Conservation (phyloP, 2,113 vertebrate species). For the Castor canadensis region DNA sequence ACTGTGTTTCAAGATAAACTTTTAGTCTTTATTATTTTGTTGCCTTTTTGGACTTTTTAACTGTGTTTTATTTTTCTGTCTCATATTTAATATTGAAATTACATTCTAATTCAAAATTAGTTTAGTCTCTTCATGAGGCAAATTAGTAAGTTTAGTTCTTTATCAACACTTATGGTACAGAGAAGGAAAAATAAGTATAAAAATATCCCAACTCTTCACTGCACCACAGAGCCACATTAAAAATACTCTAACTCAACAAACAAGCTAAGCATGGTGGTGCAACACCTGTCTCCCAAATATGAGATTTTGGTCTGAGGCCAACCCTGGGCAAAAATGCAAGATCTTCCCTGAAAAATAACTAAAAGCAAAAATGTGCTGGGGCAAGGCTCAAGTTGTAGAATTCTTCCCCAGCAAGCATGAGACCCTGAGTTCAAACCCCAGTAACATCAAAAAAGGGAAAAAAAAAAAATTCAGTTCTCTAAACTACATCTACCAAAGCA, state of each 20-base stretch:
- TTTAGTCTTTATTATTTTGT: background rate
- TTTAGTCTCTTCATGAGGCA: background rate
- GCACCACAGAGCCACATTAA: no score
- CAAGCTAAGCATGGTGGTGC: no score
- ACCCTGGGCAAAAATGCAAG: no score
- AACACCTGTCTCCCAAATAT: no score
- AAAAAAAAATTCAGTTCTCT: no score
- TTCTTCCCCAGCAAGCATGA: no score
- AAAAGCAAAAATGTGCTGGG: no score
- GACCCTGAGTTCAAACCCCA: no score
- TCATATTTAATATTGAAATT: constrained; percentile 19
- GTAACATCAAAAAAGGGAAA: no score
- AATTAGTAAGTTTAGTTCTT: background rate
- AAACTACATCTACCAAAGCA: background rate
- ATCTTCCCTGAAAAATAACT: no score
- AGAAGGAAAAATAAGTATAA: constrained; percentile 6
- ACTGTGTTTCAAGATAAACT: background rate
- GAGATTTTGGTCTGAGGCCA: background rate
- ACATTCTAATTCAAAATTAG: constrained; percentile 44
- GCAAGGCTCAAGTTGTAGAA: no score
- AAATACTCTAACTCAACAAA: no score
- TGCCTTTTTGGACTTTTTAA: background rate
- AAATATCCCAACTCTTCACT: background rate
- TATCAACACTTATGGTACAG: background rate
- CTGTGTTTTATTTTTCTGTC: background rate